Conservation (phyloP, 2,797 vertebrate genomes). For the Salarias fasciatus region DNA sequence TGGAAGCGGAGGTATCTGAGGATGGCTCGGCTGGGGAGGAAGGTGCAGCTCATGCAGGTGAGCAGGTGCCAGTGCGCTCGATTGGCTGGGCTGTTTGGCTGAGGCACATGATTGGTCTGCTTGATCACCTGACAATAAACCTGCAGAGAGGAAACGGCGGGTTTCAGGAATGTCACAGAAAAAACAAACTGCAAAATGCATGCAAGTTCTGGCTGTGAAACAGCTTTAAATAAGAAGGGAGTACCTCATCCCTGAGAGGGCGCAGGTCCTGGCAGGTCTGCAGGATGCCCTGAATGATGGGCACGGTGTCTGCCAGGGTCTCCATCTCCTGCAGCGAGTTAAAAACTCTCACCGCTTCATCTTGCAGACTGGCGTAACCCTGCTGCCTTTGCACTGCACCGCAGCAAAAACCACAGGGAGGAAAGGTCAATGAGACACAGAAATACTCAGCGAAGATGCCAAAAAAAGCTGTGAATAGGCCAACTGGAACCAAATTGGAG, state of each 20-base stretch:
- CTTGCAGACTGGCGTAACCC: constrained; percentile 93
- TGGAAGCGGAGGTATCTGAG: constrained; percentile 95
- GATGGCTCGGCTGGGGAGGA: constrained; percentile 90
- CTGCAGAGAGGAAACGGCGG: constrained; percentile 34
- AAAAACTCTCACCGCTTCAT: constrained; percentile 94
- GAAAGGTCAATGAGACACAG: neutral
- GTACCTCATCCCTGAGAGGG: constrained; percentile 89
- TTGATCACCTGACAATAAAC: constrained; percentile 96
- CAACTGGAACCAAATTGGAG: too few species aligned
- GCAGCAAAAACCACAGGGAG: neutral
- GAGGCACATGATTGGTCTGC: constrained; percentile 93
- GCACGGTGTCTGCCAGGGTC: constrained; percentile 90
- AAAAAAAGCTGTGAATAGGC: too few species aligned
- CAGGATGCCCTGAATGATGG: constrained; percentile 94
- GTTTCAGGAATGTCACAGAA: too few species aligned
- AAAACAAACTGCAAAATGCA: too few species aligned
- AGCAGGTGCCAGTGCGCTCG: constrained; percentile 94
- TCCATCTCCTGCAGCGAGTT: constrained; percentile 96
- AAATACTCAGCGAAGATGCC: neutral
- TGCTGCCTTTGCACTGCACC: constrained; percentile 88
- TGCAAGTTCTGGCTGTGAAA: too few species aligned
- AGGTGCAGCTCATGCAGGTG: constrained; percentile 94
- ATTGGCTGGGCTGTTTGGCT: constrained; percentile 89
- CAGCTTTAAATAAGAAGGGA: neutral
- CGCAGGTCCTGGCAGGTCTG: constrained; percentile 95